These are phyloP conservation scores for Coleophora deauratella DNA, from an alignment of 2,888 invertebrate species.

Conservation along the genomic window DNA sequence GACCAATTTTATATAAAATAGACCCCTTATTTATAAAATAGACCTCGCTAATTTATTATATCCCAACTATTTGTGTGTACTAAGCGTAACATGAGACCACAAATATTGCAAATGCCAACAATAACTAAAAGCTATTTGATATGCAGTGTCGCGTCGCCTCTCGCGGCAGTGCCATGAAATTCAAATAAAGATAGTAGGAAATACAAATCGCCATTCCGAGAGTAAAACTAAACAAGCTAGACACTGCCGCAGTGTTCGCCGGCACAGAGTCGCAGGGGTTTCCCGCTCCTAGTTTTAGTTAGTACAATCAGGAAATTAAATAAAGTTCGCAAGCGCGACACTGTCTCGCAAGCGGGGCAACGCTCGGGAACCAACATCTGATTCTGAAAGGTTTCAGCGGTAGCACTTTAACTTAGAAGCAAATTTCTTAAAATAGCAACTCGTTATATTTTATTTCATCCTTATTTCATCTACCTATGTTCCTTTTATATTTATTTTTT, in stretches of 20 bases:
- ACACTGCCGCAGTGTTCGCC: conserved; percentile 13
- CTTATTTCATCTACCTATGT: too few relatives aligned
- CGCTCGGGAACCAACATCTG: conserved; percentile 14
- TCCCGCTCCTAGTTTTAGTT: conserved; percentile 36
- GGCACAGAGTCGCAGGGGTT: conserved; percentile 19
- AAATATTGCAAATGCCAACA: too few relatives aligned
- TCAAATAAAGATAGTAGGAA: conserved; percentile 31
- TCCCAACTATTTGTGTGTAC: too few relatives aligned
- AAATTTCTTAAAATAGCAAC: too few relatives aligned
- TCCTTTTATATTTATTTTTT: too few relatives aligned
- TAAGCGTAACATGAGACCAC: too few relatives aligned
- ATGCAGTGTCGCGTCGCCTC: conserved; percentile 1
- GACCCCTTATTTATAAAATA: too few relatives aligned
- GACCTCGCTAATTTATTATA: too few relatives aligned
- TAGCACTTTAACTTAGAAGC: too few relatives aligned
- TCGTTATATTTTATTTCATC: too few relatives aligned
- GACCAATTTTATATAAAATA: too few relatives aligned
- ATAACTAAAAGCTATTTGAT: background rate
- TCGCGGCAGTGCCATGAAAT: conserved; percentile 18
- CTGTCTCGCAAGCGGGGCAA: conserved; percentile 6
- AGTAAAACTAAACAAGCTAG: conserved; percentile 27
- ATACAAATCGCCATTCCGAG: conserved; percentile 1
- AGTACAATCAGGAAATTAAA: conserved; percentile 53
- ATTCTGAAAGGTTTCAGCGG: background rate
- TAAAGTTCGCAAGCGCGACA: conserved; percentile 30